Percentiles rank a stretch among this genome's conserved stretches.
Evolutionary conservation across 2,888 invertebrate genomes (phyloP).

Genomic region (Apantesis nais): DNA sequence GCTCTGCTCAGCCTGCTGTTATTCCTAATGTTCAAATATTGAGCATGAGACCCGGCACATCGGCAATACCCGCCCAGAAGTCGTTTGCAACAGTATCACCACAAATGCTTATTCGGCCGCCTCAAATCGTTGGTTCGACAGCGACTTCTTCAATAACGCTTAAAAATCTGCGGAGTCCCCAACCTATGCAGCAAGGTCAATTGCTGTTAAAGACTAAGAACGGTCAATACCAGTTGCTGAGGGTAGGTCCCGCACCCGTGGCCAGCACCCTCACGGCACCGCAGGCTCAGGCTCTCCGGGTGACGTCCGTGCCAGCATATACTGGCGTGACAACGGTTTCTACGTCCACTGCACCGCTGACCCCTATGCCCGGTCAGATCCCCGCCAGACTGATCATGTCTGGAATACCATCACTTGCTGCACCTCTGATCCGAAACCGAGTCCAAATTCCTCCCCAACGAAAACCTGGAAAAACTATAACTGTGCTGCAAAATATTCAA

Average conservation of each 20-base stretch:
- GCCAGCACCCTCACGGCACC: constrained; percentile 85
- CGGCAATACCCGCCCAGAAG: too few relatives aligned
- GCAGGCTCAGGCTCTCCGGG: constrained; percentile 90
- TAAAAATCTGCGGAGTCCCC: constrained; percentile 94
- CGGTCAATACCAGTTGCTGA: constrained; percentile 96
- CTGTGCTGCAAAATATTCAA: constrained; percentile 78
- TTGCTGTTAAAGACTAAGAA: constrained; percentile 98
- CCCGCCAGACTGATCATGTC: constrained; percentile 52
- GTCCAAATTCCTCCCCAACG: constrained; percentile 63
- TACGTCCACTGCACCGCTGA: constrained; percentile 71
- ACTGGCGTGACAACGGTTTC: constrained; percentile 78
- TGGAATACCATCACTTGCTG: constrained; percentile 56
- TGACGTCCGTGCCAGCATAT: constrained; percentile 93
- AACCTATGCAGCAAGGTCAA: constrained; percentile 94
- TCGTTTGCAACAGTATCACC: too few relatives aligned
- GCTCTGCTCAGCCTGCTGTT: too few relatives aligned
- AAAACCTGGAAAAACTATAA: constrained; percentile 67
- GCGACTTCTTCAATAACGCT: too few relatives aligned
- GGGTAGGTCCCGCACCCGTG: constrained; percentile 93
- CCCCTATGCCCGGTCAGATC: constrained; percentile 61
- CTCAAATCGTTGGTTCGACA: too few relatives aligned
- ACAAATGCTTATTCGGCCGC: too few relatives aligned
- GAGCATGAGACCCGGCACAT: too few relatives aligned
- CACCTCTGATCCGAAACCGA: constrained; percentile 56
- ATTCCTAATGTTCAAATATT: too few relatives aligned